Evolutionary conservation across 2,113 vertebrate species (phyloP).

Genomic region (Prinia subflava): DNA sequence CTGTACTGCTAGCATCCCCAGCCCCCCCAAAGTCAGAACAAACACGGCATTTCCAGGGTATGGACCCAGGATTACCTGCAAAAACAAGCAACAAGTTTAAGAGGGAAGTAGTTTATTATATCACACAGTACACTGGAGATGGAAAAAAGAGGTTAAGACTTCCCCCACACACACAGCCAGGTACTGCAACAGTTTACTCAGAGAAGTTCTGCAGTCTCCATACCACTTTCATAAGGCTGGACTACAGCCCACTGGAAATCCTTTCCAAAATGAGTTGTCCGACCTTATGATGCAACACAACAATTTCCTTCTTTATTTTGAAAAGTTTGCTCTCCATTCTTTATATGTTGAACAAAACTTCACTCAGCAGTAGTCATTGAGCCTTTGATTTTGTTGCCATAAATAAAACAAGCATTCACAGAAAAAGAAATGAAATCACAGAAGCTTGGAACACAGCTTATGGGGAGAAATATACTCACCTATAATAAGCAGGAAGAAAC

Average conservation of each 20-base stretch:
- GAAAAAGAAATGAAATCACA: background rate
- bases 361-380: background rate
- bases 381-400: background rate
- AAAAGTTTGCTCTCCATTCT: background rate
- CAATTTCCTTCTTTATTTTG: background rate
- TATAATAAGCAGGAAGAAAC: background rate
- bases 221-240: background rate
- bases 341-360: background rate
- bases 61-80: background rate
- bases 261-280: background rate
- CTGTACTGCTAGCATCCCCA: background rate
- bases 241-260: background rate
- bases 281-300: background rate
- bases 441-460: background rate
- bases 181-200: background rate
- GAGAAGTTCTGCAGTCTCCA: background rate
- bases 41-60: background rate
- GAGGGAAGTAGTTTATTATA: background rate
- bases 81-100: background rate
- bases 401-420: background rate
- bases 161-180: fast-evolving
- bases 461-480: background rate
- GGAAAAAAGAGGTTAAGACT: background rate
- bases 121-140: background rate
- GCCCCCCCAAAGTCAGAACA: background rate